Base-by-base conservation (phyloP, 30 jellyfish, hydroid and myxozoan species). In the Nemopilema nomurai region DNA sequence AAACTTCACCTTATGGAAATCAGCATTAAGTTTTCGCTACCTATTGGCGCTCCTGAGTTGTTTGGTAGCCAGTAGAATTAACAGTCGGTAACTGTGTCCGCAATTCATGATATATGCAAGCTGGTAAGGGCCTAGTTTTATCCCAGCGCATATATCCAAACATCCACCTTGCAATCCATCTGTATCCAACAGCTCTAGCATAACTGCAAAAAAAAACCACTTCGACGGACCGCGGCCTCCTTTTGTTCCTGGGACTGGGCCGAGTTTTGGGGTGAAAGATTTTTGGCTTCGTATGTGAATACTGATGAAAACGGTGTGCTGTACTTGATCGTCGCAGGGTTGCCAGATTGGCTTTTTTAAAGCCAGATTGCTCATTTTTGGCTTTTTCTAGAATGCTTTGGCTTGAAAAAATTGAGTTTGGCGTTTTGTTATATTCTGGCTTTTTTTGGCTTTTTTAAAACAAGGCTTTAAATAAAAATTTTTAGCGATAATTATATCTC, bases 101-200 rank as follows among this genome's bases (percentile, higher is more conserved):
- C 70, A 57, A 57, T 7, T 57, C 1, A n/a, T 65, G 75, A 74
- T 31, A 31, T 3, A 74, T 30, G 31, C 84, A 74, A 25, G 84
- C 84, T 74, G 70, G 84, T 74, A 74, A 74, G 57, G 84, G 67
- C 69, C 84, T 74, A 21, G 84, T 74, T 9, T 74, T 74, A 22
- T 49, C 84, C 84, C 84, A 74, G 84, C 70, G 71, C 70, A 74
- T 74, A 74, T 30, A 74, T 33, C 70, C 84, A 28, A 74, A 74
- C 22, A 74, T 23, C 84, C 84, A 74, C 63, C 84, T 74, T 19
- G 70, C 84, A 33, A 74, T 25, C 84, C 70, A 49, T 70, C 81
- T 70, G 81, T 70, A 70, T 32, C 64, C 81, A 32, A 70, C 81
- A 27, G 62, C 81, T 70, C 81, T 70, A 32, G 64, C 64, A 32